These are phyloP conservation scores for Lycocerus yunnanus DNA, from an alignment of 2,888 invertebrate genomes.

Conservation along the genomic window DNA sequence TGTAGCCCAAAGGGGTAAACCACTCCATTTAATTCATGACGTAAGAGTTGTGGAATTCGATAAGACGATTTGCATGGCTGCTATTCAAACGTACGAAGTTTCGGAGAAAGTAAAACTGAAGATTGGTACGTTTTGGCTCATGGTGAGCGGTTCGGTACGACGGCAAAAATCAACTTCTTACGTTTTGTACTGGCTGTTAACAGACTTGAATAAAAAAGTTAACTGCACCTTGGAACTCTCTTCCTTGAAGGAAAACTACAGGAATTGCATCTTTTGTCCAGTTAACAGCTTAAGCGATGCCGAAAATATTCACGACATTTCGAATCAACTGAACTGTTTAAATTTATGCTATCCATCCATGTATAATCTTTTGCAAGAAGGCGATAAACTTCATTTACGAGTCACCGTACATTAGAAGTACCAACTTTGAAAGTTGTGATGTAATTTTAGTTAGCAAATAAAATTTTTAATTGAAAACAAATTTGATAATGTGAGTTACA, in stretches of 20 bases:
- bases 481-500: too few relatives aligned
- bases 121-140: conserved; percentile 50
- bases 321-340: conserved; percentile 44
- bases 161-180: conserved; percentile 38
- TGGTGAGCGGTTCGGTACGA: conserved; percentile 47
- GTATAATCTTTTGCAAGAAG: conserved; percentile 45
- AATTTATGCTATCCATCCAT: conserved; percentile 45
- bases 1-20: conserved; percentile 42
- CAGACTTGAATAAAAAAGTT: conserved; percentile 44
- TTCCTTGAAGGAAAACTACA: conserved; percentile 43
- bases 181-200: conserved; percentile 49
- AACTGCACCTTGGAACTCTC: conserved; percentile 49
- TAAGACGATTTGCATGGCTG: conserved; percentile 44
- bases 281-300: conserved; percentile 43
- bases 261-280: conserved; percentile 46
- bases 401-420: conserved; percentile 45
- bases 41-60: conserved; percentile 42
- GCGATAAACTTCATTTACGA: conserved; percentile 46
- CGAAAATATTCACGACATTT: conserved; percentile 40
- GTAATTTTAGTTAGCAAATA: neutral
- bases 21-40: conserved; percentile 42
- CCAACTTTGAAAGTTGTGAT: neutral
- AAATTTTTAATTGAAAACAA: neutral
- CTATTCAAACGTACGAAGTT: conserved; percentile 46
- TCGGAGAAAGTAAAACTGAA: neutral